Evolutionary conservation across 2,888 invertebrate genomes (phyloP).

Genomic region (Amblyteles armatorius): DNA sequence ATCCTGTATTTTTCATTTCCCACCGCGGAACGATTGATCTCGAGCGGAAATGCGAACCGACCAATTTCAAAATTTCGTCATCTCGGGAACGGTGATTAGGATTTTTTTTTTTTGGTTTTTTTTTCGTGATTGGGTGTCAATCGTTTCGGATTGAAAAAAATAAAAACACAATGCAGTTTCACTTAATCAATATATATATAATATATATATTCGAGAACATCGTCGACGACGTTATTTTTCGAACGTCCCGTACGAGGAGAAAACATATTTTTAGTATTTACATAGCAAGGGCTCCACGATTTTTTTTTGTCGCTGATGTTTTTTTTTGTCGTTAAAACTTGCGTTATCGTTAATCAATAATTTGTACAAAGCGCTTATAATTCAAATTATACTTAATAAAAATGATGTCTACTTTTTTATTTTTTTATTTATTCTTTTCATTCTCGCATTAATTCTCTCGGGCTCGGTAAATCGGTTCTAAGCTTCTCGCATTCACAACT

Average conservation of each 20-base stretch:
- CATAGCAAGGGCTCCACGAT: constrained; percentile 52
- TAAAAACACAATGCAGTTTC: constrained; percentile 76
- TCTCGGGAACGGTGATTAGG: constrained; percentile 27
- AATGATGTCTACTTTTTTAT: constrained; percentile 14
- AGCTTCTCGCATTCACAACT: constrained; percentile 20
- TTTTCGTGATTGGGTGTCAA: neutral
- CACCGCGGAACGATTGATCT: neutral
- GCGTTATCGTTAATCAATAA: constrained; percentile 67
- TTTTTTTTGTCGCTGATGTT: neutral
- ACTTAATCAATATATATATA: constrained; percentile 72
- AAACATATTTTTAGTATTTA: constrained; percentile 61
- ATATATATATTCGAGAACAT: constrained; percentile 61
- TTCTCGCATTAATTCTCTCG: constrained; percentile 3
- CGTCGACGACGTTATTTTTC: constrained; percentile 37
- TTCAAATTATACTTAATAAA: constrained; percentile 37
- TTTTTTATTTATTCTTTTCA: neutral
- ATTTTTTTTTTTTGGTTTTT: neutral
- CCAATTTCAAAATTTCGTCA: constrained; percentile 1
- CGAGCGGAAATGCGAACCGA: neutral
- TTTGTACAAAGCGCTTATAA: constrained; percentile 76
- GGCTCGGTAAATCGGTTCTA: constrained; percentile 15
- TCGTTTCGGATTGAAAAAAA: constrained; percentile 52
- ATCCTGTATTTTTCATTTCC: constrained; percentile 5
- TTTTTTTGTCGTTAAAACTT: constrained; percentile 20
- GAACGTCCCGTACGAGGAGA: constrained; percentile 34